Base-by-base conservation (phyloP, 2,113 vertebrate genomes). In the Indri indri region DNA sequence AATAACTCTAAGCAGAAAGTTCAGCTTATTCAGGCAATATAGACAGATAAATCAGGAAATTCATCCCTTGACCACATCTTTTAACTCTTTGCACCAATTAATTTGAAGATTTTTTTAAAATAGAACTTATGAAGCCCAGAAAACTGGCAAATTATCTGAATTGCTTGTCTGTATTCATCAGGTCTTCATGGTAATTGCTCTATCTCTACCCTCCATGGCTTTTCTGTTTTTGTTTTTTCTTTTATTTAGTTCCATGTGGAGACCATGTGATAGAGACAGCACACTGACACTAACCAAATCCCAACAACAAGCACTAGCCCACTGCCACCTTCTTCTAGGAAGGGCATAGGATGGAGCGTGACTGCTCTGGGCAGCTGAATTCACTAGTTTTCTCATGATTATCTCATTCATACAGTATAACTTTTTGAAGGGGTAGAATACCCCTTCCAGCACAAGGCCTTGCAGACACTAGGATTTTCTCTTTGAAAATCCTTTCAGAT, bases 401-500 rank as follows among this genome's bases (percentile, higher is more conserved):
- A 59, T 37, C 25, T 52, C 59, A 34, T 63, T 88, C n/a, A 90
- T 45, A 47, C 17, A 52, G 2, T 59, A 54, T 27, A 80, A 34
- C 25, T 61, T 84, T 45, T 18, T 85, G 22, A 90, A 91, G 52
- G 14, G 27, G 27, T 65, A 65, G 52, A 81, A 59, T 11, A 82
- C 13, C 3, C 61, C 11, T 76, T 88, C 30, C 2, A 91, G 50
- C 37, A 22, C 34, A 80, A 74, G 37, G 6, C 30, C 47, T 88
- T 52, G 1, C 2, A 87, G 54, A 89, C 34, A 4, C 47, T 47
- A 88, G 10, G 34, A 66, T 57, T 65, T 71, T 93, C 94, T 80
- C 47, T 95, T 81, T 88, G 74, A 40, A 93, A 91, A 79, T 90
- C 22, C 23, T 87, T 88, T 80, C 45, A 79, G 81, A 82, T 47